phyloP scores from a whole-genome alignment of 2,888 invertebrate genomes.

The Balanococcus diminutus region DNA sequence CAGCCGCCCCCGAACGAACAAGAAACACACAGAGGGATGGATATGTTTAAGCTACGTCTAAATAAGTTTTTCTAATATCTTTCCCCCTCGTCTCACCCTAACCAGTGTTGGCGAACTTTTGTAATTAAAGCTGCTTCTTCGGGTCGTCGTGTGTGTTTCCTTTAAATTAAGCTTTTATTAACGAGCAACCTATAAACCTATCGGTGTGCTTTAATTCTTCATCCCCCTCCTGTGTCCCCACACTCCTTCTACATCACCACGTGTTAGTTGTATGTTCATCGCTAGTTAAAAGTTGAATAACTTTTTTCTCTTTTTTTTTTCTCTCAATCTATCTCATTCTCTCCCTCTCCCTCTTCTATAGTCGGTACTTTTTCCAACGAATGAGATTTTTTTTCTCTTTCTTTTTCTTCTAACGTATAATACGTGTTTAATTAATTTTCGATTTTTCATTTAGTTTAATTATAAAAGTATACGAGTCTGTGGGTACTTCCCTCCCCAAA shows the following conservation, averaged over 20 bases:
- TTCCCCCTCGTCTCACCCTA: not conserved
- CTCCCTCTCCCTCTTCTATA: too few species aligned
- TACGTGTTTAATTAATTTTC: slow-evolving; percentile 21
- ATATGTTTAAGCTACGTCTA: slow-evolving; percentile 4
- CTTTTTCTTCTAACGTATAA: not conserved
- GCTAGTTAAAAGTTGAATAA: slow-evolving; percentile 23
- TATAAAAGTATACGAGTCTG: not conserved
- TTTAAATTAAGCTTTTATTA: slow-evolving; percentile 32
- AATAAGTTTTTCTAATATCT: slow-evolving; percentile 21
- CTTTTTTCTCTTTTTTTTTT: not conserved
- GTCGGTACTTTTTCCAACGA: not conserved
- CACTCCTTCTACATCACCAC: not conserved
- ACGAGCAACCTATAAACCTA: not conserved
- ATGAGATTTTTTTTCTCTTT: not conserved
- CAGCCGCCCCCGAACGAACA: not conserved
- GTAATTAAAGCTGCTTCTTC: slow-evolving; percentile 9
- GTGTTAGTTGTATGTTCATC: not conserved
- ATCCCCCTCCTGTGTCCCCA: not conserved
- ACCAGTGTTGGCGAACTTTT: not conserved
- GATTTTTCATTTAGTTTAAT: slow-evolving; percentile 18
- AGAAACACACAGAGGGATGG: too few species aligned
- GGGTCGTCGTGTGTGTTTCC: slow-evolving; percentile 4
- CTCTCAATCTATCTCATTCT: not conserved
- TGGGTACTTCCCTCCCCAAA: not conserved
- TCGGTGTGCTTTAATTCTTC: not conserved